phyloP scores from a whole-genome alignment of 2,888 invertebrate genomes.

The Nemotelus pantherinus region DNA sequence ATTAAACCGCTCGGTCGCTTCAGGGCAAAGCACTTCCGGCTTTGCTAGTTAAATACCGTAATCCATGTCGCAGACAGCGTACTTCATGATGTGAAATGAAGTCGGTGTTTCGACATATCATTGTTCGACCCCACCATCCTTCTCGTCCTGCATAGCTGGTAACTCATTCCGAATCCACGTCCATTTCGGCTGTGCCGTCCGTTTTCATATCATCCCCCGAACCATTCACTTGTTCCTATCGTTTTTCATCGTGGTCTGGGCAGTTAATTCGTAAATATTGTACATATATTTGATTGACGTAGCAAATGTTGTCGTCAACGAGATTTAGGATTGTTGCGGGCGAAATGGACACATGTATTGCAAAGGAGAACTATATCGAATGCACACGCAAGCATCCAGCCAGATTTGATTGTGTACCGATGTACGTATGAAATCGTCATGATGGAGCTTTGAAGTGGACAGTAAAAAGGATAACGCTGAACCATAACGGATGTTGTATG shows the following conservation, averaged over 20 bases:
- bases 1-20: constrained; percentile 12
- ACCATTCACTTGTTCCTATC: constrained; percentile 7
- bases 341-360: constrained; percentile 37
- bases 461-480: constrained; percentile 29
- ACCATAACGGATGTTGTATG: constrained; percentile 15
- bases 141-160: too few species aligned
- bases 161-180: background rate
- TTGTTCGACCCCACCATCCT: too few species aligned
- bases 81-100: constrained; percentile 9
- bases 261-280: constrained; percentile 37
- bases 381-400: background rate
- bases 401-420: too few species aligned
- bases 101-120: background rate
- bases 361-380: background rate
- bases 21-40: constrained; percentile 16
- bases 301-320: constrained; percentile 41
- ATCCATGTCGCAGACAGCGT: constrained; percentile 17
- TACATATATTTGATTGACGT: constrained; percentile 43
- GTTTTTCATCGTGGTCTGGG: constrained; percentile 27
- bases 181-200: background rate
- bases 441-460: background rate
- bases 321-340: constrained; percentile 43
- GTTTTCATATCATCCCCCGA: background rate
- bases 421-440: too few species aligned
- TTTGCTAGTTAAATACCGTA: constrained; percentile 31